Conservation (phyloP, 1,140 invertebrate species). For the Brachionus calyciflorus region DNA sequence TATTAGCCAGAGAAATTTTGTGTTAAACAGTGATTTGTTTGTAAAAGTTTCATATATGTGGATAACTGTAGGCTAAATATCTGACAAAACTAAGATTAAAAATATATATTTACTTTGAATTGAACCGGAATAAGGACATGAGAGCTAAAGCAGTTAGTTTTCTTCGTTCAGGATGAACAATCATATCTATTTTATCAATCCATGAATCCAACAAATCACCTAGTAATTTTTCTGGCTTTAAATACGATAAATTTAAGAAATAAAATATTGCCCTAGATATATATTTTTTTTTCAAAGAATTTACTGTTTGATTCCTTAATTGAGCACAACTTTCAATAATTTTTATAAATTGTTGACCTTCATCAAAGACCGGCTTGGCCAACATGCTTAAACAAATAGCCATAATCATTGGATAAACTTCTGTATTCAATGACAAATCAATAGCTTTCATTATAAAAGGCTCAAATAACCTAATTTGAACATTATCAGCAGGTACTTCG, state of each 20-base stretch:
- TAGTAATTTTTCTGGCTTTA: conserved; percentile 64
- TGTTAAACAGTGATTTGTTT: no score
- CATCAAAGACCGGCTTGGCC: conserved; percentile 72
- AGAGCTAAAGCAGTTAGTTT: conserved; percentile 79
- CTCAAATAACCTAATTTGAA: conserved; percentile 43
- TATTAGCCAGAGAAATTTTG: no score
- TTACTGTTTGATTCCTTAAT: conserved; percentile 53
- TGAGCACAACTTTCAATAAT: conserved; percentile 52
- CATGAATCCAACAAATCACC: conserved; percentile 72
- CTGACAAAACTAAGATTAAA: no score
- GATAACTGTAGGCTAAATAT: no score
- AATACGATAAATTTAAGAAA: conserved; percentile 58
- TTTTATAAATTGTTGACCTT: conserved; percentile 64
- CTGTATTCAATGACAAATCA: conserved; percentile 51
- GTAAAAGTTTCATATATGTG: no score
- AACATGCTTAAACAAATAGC: conserved; percentile 74
- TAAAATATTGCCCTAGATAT: no score
- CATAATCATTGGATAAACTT: conserved; percentile 71
- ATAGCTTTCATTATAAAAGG: conserved; percentile 38
- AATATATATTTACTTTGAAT: conserved; percentile 35
- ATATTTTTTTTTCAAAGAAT: not conserved
- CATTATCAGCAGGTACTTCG: conserved; percentile 21
- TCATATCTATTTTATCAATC: conserved; percentile 74
- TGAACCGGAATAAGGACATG: conserved; percentile 66
- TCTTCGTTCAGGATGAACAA: conserved; percentile 73